Evolutionary conservation across 2,113 vertebrate genomes (phyloP).

Genomic region (Planiliza haematocheilus): DNA sequence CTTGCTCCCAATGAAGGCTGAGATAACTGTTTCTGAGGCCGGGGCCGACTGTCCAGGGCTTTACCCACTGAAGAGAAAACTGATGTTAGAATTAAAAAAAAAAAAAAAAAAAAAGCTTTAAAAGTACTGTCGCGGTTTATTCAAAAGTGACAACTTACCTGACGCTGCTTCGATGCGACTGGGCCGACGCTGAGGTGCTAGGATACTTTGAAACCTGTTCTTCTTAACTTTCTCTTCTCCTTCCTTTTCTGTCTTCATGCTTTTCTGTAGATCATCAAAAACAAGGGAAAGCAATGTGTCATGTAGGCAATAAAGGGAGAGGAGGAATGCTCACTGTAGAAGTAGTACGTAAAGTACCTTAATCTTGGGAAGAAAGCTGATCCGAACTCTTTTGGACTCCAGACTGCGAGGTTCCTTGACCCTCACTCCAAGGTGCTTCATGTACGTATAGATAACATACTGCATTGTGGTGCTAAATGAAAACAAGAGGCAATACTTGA

Average conservation of each 20-base stretch:
- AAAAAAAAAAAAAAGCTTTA: background rate
- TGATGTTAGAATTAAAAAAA: background rate
- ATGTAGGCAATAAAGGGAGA: background rate
- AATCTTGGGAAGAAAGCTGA: conserved; percentile 93
- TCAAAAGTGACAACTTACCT: conserved; percentile 79
- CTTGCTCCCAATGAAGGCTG: conserved; percentile 84
- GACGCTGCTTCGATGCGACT: conserved; percentile 89
- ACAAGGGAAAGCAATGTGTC: background rate
- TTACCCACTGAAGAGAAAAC: conserved; percentile 83
- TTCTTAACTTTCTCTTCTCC: conserved; percentile 95
- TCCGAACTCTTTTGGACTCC: conserved; percentile 91
- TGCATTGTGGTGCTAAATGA: conserved; percentile 88
- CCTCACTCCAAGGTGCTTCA: conserved; percentile 96
- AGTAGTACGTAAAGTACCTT: conserved; percentile 82
- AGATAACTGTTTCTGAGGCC: conserved; percentile 89
- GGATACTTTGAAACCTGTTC: conserved; percentile 90
- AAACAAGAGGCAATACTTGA: conserved; percentile 9
- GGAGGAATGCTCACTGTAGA: background rate
- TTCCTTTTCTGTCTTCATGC: conserved; percentile 94
- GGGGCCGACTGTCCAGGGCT: conserved; percentile 87
- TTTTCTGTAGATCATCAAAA: conserved; percentile 83
- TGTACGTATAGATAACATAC: conserved; percentile 93
- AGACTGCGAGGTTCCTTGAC: conserved; percentile 92
- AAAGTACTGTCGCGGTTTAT: rapidly evolving
- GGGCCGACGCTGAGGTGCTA: conserved; percentile 90